Base-by-base conservation (phyloP, 2,797 vertebrate genomes). In the Protosalanx chinensis region DNA sequence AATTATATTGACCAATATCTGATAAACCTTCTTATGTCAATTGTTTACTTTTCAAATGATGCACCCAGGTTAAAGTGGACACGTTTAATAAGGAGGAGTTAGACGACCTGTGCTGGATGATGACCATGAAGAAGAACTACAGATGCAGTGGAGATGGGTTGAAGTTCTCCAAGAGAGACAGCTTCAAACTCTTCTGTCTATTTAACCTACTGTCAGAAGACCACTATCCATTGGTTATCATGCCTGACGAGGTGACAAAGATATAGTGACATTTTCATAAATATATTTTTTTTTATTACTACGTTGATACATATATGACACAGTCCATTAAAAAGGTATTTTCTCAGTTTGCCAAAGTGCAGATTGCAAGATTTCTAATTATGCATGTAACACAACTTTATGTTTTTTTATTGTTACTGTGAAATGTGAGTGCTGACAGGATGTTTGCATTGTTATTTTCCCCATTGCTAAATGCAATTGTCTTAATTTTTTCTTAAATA, bases 181-280 rank as follows among this genome's bases (percentile, higher is more conserved):
- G 89, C 74, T 94, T 94, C 77, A 94, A 92, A 76, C 92, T 94
- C 64, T 94, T 94, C 85, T 94, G 93, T 74, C 82, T 94, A 32
- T 94, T 94, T 76, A 94, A 94, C 84, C 88, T 93, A 30, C 87
- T 94, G 70, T 94, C 93, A 4, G 93, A 94, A 74, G 91, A 94
- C 79, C 87, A 78, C 60, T 94, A 94, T 77, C 93, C 93, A 0
- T 90, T 93, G 73, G 81, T 93, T 86, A 92, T 94, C 85, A 91
- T 93, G 46, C 83, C 83, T 2, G 90, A 91, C 59, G 93, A 94
- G 92, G 93, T 93, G 81, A 66, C 73, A n/a, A 30, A 57, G 8
- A 46, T 12, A 41, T 20, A 30, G 58, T 3, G n/a, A 27, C 60
- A 76, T n/a, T 37, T 18, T 59, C n/a, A 59, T n/a, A n/a, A n/a